phyloP scores from a whole-genome alignment of 1,140 invertebrate genomes.

The Leptinotarsa defecta region DNA sequence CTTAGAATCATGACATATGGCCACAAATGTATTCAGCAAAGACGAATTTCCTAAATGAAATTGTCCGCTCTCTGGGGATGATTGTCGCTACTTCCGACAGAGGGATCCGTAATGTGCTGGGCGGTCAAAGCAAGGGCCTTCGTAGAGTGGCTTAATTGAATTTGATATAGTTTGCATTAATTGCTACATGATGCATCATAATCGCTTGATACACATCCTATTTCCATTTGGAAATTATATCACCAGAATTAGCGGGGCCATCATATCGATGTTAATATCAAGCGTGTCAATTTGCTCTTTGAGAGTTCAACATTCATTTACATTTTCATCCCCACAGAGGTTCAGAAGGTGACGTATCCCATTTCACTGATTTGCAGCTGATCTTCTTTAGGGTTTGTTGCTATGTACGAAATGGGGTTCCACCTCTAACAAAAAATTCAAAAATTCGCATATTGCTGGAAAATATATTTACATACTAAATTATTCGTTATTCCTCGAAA shows the following conservation, averaged over 20 bases:
- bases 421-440: too few species aligned
- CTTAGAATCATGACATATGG: too few species aligned
- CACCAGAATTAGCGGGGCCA: conserved; percentile 31
- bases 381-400: too few species aligned
- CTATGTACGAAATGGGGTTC: too few species aligned
- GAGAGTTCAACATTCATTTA: conserved; percentile 35
- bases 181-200: conserved; percentile 45
- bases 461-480: too few species aligned
- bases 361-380: too few species aligned
- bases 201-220: conserved; percentile 38
- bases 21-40: background rate
- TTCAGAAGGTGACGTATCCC: background rate
- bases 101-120: conserved; percentile 36
- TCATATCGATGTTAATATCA: conserved; percentile 28
- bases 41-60: conserved; percentile 9
- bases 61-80: conserved; percentile 21
- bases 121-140: conserved; percentile 41
- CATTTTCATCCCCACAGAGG: conserved; percentile 14
- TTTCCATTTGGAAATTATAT: conserved; percentile 41
- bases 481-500: too few species aligned
- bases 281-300: conserved; percentile 33
- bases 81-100: conserved; percentile 25
- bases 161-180: conserved; percentile 47
- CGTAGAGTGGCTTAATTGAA: conserved; percentile 40
- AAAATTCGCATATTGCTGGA: too few species aligned